Percentiles rank a stretch among this genome's conserved stretches.
These are phyloP conservation scores for Branchipolynoe longqiensis DNA, from an alignment of 2,888 invertebrate species.

Conservation along the genomic window DNA sequence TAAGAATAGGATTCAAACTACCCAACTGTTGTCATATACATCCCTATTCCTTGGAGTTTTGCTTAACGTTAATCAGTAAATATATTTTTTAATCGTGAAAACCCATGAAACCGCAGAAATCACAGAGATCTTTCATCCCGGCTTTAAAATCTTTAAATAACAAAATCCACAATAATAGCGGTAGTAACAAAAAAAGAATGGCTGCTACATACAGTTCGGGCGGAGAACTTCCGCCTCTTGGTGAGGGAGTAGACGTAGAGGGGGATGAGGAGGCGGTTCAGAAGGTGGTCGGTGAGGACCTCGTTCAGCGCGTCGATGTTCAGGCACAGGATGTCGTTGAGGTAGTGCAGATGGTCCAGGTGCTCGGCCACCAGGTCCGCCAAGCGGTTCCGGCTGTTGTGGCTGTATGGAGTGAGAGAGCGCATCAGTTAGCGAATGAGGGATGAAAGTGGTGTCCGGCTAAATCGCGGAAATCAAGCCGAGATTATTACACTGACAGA, in stretches of 20 bases:
- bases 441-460: too few species aligned
- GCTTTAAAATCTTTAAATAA: too few species aligned
- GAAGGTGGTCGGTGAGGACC: constrained; percentile 94
- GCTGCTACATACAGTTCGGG: constrained; percentile 47
- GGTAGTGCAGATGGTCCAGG: constrained; percentile 96
- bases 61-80: too few species aligned
- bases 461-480: too few species aligned
- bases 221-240: constrained; percentile 80
- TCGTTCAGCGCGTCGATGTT: constrained; percentile 95
- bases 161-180: background rate
- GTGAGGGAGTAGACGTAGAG: constrained; percentile 95
- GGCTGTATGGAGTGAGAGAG: constrained; percentile 86
- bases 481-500: too few species aligned
- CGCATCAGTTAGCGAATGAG: too few species aligned
- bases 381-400: constrained; percentile 93
- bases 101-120: too few species aligned
- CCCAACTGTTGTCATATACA: too few species aligned
- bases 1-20: too few species aligned
- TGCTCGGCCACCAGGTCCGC: constrained; percentile 98
- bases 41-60: too few species aligned
- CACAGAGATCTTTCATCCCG: too few species aligned
- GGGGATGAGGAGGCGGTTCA: constrained; percentile 95
- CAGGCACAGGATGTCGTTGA: constrained; percentile 96
- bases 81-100: too few species aligned
- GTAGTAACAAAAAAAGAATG: background rate